Percentiles rank a stretch among this genome's conserved stretches.
phyloP scores from a whole-genome alignment of 2,888 invertebrate genomes.

The Eristalis pertinax region DNA sequence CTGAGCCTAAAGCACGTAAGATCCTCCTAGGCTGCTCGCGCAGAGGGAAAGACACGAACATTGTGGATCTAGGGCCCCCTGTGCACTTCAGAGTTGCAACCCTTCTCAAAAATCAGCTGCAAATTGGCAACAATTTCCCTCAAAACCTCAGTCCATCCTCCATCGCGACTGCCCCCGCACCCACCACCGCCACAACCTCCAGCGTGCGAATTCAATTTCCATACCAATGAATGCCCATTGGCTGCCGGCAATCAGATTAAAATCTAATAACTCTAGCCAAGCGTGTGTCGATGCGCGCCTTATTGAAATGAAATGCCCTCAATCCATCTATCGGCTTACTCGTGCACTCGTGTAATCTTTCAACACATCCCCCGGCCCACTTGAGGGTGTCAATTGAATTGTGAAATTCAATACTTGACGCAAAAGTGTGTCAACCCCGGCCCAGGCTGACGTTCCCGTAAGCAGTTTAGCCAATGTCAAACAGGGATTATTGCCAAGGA shows the following conservation, averaged over 20 bases:
- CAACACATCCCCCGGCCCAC: background rate
- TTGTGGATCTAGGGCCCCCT: no score
- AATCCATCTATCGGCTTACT: constrained; percentile 50
- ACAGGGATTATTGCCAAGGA: constrained; percentile 52
- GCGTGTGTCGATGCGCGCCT: constrained; percentile 3
- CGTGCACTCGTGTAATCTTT: constrained; percentile 54
- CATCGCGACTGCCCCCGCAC: no score
- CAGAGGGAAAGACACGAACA: no score
- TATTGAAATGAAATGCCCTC: constrained; percentile 32
- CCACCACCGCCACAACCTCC: background rate
- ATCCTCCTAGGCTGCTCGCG: no score
- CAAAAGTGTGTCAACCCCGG: constrained; percentile 61
- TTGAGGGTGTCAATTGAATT: constrained; percentile 65
- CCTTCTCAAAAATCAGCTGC: background rate
- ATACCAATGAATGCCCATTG: constrained; percentile 15
- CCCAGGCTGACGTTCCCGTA: constrained; percentile 54
- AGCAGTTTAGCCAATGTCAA: constrained; percentile 52
- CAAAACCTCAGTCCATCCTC: background rate
- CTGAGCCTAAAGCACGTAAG: no score
- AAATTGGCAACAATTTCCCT: no score
- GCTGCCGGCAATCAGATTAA: constrained; percentile 59
- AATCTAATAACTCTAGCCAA: constrained; percentile 61
- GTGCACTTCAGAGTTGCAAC: no score
- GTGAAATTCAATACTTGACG: constrained; percentile 66
- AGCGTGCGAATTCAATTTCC: background rate